Conservation (phyloP, 2,888 invertebrate species). For the Apamea crenata region DNA sequence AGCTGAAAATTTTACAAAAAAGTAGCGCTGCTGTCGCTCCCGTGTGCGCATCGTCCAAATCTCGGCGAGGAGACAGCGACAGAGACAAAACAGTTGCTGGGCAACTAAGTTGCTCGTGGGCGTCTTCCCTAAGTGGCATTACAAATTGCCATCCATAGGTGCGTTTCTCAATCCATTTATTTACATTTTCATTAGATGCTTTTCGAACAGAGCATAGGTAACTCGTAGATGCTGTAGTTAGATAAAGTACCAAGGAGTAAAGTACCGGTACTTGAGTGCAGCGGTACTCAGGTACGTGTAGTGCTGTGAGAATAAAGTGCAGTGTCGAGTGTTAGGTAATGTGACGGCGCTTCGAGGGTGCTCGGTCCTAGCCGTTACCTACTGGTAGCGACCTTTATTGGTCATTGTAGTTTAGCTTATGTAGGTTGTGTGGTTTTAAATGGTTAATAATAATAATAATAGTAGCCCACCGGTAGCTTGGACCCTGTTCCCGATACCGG, state of each 20-base stretch:
- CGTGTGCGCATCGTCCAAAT: no score
- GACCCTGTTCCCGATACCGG: no score
- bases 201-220: neutral
- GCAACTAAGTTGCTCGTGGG: no score
- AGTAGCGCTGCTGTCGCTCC: no score
- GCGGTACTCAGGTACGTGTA: conserved; percentile 10
- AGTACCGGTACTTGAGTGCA: conserved; percentile 20
- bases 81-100: no score
- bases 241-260: neutral
- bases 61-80: no score
- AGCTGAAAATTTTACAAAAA: no score
- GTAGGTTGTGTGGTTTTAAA: neutral
- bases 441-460: no score
- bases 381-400: conserved; percentile 5
- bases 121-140: neutral
- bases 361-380: neutral
- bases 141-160: neutral
- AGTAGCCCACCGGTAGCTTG: no score
- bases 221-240: conserved; percentile 13
- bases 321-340: neutral
- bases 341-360: neutral
- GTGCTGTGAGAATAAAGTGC: conserved; percentile 32
- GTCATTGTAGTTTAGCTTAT: neutral
- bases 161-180: neutral
- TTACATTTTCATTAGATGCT: neutral